Evolutionary conservation across 1,140 invertebrate genomes (phyloP), one percentile per base, ranked within the genome.

Genomic region (Drosophila melanica): DNA sequence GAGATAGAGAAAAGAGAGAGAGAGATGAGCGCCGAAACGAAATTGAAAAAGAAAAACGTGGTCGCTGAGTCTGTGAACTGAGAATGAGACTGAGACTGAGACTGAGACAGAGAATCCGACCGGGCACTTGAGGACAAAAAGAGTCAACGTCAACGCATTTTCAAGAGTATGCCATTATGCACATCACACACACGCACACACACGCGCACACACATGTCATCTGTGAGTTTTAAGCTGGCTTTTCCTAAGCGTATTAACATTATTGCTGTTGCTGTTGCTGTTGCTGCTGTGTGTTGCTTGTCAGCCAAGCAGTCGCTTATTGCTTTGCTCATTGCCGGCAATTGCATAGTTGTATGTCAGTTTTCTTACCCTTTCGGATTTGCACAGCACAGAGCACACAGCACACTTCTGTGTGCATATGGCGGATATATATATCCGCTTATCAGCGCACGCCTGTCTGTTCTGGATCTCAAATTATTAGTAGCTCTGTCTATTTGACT

Each of bases 111-210:
- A 44, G 30, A 18, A 44, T 18, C 20, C 45, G 62, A 57, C 70
- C 74, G 58, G 51, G 60, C 69, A 73, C 74, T 76, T 73, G 51
- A 73, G 60, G 45, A 76, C 74, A 73, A 73, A 63, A 65, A 57
- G 55, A 71, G 67, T 75, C 68, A 67, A 77, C 74, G 71, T 75
- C 75, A 77, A 77, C 65, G 72, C 72, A 78, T 77, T 77, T 64
- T 77, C 53, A 77, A 77, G 66, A 70, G 72, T 35, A 27, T 60
- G 55, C 60, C 44, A 71, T 69, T 77, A 77, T 74, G 64, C 71
- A 60, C 48, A 27, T 65, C 57, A 67, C 57, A 41, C 73, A 23
- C 33, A 55, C 33, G 55, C 39, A 47, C 37, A 53, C 30, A 33
- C 33, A 48, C 14, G 16, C 7, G 27, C 30, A 55, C 50, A 47